Percentiles rank a stretch among this genome's conserved stretches.
phyloP scores from a whole-genome alignment of 1,140 invertebrate species.

The Drosophila mayri region DNA sequence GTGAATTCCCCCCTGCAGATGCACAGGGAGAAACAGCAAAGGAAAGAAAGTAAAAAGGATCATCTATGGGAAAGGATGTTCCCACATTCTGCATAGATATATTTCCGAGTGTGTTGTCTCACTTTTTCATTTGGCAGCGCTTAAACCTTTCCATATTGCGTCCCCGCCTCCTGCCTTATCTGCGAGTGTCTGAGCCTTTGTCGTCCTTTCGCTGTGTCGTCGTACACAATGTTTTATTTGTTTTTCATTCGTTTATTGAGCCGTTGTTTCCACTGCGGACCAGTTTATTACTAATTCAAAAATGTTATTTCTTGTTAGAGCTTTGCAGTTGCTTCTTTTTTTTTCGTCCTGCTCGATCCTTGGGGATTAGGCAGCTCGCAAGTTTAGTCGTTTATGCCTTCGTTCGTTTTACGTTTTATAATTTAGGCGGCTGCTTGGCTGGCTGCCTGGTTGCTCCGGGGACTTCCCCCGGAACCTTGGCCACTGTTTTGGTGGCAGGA shows the following conservation, averaged over 20 bases:
- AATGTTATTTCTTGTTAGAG: slow-evolving; percentile 78
- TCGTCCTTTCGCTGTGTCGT: slow-evolving; percentile 28
- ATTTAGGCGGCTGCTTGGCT: slow-evolving; percentile 63
- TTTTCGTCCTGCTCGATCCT: slow-evolving; percentile 12
- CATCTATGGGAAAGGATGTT: background rate
- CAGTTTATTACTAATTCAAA: slow-evolving; percentile 83
- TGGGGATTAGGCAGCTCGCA: slow-evolving; percentile 59
- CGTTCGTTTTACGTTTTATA: slow-evolving; percentile 60
- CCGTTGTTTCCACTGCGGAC: slow-evolving; percentile 52
- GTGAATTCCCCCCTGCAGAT: slow-evolving; percentile 24
- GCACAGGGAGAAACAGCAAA: slow-evolving; percentile 10
- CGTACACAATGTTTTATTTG: slow-evolving; percentile 73
- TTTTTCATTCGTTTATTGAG: slow-evolving; percentile 79
- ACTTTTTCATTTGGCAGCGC: slow-evolving; percentile 46
- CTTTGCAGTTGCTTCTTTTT: slow-evolving; percentile 45
- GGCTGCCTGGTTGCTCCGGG: slow-evolving; percentile 43
- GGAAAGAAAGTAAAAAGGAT: too few species aligned
- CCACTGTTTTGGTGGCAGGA: slow-evolving; percentile 15
- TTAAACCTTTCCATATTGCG: slow-evolving; percentile 46
- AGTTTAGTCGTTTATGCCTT: slow-evolving; percentile 63
- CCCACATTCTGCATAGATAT: background rate
- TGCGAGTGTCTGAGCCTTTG: slow-evolving; percentile 21
- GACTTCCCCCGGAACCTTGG: slow-evolving; percentile 30
- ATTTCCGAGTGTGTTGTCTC: slow-evolving; percentile 25
- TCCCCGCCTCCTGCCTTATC: slow-evolving; percentile 5